phyloP scores from a whole-genome alignment of 2,888 invertebrate genomes.

The Nysson spinosus region DNA sequence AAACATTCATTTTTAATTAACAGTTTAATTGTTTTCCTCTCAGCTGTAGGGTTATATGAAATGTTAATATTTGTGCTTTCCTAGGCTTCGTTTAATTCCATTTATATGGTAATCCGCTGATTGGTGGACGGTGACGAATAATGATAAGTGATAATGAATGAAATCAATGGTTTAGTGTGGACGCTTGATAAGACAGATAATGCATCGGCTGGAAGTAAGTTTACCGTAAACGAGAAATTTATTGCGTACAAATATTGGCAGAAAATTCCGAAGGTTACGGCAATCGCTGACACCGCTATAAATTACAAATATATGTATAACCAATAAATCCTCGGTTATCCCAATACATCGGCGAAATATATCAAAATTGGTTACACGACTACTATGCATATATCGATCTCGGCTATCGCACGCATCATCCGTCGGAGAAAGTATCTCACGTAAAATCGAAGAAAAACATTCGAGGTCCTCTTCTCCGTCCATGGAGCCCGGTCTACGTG shows the following conservation, averaged over 20 bases:
- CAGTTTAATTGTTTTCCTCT: constrained; percentile 54
- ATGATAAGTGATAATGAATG: no score
- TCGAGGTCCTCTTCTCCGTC: background rate
- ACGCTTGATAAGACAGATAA: constrained; percentile 18
- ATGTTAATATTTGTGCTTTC: background rate
- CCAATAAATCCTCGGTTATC: constrained; percentile 41
- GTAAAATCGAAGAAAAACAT: background rate
- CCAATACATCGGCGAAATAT: constrained; percentile 15
- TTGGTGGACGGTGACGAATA: no score
- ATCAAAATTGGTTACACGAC: constrained; percentile 20
- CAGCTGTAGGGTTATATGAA: background rate
- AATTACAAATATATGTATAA: constrained; percentile 38
- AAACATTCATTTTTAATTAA: constrained; percentile 64
- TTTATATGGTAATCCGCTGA: no score
- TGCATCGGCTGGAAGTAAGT: constrained; percentile 25
- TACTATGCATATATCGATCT: constrained; percentile 30
- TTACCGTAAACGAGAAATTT: constrained; percentile 25
- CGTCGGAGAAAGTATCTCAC: constrained; percentile 5
- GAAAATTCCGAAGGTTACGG: constrained; percentile 34
- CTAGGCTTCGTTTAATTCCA: no score
- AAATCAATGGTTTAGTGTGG: no score
- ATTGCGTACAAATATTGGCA: constrained; percentile 37
- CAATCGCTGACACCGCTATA: constrained; percentile 27
- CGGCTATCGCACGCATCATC: background rate
- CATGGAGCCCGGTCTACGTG: no score